phyloP scores from a whole-genome alignment of 2,888 invertebrate genomes.

The Gastracanthus pulcherrimus region DNA sequence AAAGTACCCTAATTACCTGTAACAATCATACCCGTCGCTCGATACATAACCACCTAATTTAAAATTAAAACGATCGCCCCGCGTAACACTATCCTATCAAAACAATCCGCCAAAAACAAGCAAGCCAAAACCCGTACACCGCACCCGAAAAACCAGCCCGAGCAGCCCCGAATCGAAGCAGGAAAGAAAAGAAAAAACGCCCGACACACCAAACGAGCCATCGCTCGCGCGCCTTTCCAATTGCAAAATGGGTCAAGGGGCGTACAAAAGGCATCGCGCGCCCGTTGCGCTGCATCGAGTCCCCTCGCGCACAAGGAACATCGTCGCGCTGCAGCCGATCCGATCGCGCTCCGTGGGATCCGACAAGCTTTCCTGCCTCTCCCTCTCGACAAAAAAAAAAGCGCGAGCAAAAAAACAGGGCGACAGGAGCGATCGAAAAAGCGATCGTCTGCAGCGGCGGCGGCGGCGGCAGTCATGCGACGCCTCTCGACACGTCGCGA shows the following conservation, averaged over 20 bases:
- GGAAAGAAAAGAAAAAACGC: not conserved
- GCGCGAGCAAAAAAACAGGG: not conserved
- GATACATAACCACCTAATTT: conserved; percentile 1
- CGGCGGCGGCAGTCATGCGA: no score
- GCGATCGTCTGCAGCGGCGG: no score
- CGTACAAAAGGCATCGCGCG: not conserved
- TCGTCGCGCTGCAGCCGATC: not conserved
- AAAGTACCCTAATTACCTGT: not conserved
- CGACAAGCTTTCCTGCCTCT: not conserved
- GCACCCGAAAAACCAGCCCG: not conserved
- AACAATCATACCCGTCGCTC: not conserved
- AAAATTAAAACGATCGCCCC: conserved; percentile 39
- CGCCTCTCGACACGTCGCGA: conserved; percentile 34
- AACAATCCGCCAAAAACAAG: not conserved
- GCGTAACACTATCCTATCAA: not conserved
- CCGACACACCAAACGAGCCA: no score
- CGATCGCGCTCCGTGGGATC: conserved; percentile 29
- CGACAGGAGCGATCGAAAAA: not conserved
- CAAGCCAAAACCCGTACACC: not conserved
- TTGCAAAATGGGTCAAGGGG: conserved; percentile 48
- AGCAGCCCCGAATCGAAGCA: not conserved
- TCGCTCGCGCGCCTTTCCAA: conserved; percentile 1
- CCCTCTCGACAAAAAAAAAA: not conserved
- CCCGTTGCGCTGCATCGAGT: no score
- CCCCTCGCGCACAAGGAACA: not conserved